A percentile compares a stretch with the other conserved stretches of the same genome.
Evolutionary conservation across 2,797 vertebrate genomes (phyloP).

Genomic region (Chaunax sp.): DNA sequence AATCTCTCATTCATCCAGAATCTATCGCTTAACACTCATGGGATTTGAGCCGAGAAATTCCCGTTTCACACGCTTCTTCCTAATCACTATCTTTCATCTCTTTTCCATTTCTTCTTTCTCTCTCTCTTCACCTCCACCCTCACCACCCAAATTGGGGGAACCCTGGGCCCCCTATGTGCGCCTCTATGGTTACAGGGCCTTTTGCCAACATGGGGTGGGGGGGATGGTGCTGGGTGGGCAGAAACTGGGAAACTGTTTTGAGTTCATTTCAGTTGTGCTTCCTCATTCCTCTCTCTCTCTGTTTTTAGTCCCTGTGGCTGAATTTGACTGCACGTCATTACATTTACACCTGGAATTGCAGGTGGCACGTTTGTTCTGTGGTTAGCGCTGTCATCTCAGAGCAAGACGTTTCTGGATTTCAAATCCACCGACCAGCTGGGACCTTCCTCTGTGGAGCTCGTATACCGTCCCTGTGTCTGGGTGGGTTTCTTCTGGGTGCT

Average conservation of each 20-base stretch:
- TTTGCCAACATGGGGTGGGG: constrained; percentile 46
- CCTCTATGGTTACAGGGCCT: constrained; percentile 52
- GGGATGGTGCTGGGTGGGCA: constrained; percentile 17
- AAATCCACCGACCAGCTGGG: too few relatives aligned
- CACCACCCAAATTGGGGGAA: constrained; percentile 15
- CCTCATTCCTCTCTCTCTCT: not conserved
- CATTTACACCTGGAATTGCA: not conserved
- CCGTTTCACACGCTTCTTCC: constrained; percentile 10
- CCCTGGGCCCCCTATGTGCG: constrained; percentile 33
- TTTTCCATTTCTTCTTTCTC: constrained; percentile 22
- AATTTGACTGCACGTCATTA: not conserved
- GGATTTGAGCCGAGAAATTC: constrained; percentile 19
- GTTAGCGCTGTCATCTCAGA: too few relatives aligned
- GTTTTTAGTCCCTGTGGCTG: not conserved
- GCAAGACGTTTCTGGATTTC: too few relatives aligned
- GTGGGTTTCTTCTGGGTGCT: too few relatives aligned
- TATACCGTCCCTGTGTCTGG: too few relatives aligned
- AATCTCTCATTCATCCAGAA: constrained; percentile 19
- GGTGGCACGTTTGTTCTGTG: too few relatives aligned
- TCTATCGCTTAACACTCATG: not conserved
- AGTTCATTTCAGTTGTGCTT: constrained; percentile 23
- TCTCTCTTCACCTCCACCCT: constrained; percentile 3
- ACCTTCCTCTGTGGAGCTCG: too few relatives aligned
- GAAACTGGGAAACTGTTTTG: constrained; percentile 20
- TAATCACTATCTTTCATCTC: constrained; percentile 35